Base-by-base conservation (phyloP, 53 echinoderm and acorn worm species). In the Stichopus horrens region DNA sequence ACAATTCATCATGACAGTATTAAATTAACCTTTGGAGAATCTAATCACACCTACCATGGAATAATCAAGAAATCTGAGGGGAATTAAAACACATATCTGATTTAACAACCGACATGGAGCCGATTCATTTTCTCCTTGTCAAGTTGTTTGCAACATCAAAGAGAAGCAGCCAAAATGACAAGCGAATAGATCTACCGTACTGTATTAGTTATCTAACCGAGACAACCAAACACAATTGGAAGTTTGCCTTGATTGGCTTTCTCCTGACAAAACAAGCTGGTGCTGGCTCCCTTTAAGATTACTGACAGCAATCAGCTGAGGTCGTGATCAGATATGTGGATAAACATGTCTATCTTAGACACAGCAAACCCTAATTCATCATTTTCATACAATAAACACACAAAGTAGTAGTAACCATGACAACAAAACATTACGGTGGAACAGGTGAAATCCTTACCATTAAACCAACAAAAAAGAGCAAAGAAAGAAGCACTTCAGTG, bases 401-500 rank as follows among this genome's bases (percentile, higher is more conserved):
- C 55, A 79, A 79, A 55, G 53, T 54, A n/a, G 53, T 55, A 19
- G 79, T 79, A 52, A 53, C 79, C 79, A 79, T 79, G 52, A 53
- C 52, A 55, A 52, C 79, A 19, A 14, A 79, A 79, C 55, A 79
- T 51, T 13, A 7, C 0, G 14, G 63, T 63, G 63, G 63, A 63
- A 13, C 37, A 37, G 6, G 63, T 13, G 11, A 63, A 63, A 63
- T 63, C 10, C 63, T 13, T 13, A 63, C 63, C 63, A 63, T 10
- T 9, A 63, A 63, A 7, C 11, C 63, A 63, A 63, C 11, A 10
- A 63, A 16, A 79, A 53, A 5, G 52, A 53, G 51, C 19, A 53
- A 16, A 79, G 55, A 79, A 52, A 53, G 55, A 79, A 79, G 79
- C 55, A 79, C 79, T 79, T 79, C 18, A 79, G 19, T 37, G 16